Evolutionary conservation across 2,888 invertebrate species (phyloP).

Genomic region (Cephus nigrinus): DNA sequence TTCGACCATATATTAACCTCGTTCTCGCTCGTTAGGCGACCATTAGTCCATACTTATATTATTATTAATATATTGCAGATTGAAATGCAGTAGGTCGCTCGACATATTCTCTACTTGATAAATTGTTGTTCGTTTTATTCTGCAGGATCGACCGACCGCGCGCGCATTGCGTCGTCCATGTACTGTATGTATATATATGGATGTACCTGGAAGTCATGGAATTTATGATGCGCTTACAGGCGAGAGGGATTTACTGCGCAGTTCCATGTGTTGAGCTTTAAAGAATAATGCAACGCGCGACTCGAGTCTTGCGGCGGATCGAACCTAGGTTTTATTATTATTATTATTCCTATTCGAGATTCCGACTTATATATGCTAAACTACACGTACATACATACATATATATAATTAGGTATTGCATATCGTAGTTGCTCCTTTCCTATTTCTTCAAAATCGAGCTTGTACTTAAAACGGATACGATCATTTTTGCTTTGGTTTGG

Average conservation of each 20-base stretch:
- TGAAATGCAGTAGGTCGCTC: conserved; percentile 22
- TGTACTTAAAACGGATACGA: neutral
- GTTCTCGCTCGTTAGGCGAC: neutral
- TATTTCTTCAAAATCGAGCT: neutral
- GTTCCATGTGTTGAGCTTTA: neutral
- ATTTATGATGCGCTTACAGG: neutral
- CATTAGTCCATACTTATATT: neutral
- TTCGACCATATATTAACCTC: neutral
- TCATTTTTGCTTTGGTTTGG: neutral
- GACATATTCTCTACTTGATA: conserved; percentile 21
- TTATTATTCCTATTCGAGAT: neutral
- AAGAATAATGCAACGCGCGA: neutral
- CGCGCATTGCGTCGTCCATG: neutral
- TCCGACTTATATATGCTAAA: neutral
- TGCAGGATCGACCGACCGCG: conserved; percentile 9
- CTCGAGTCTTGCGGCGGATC: neutral
- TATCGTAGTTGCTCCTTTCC: neutral
- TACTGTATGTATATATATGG: neutral
- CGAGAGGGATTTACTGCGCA: neutral
- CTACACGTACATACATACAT: neutral
- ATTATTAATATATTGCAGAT: neutral
- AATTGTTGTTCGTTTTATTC: conserved; percentile 16
- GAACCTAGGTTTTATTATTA: neutral
- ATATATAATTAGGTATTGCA: neutral
- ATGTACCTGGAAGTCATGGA: neutral